phyloP scores from a whole-genome alignment of 2,888 invertebrate genomes.

The Eurytoma californica region DNA sequence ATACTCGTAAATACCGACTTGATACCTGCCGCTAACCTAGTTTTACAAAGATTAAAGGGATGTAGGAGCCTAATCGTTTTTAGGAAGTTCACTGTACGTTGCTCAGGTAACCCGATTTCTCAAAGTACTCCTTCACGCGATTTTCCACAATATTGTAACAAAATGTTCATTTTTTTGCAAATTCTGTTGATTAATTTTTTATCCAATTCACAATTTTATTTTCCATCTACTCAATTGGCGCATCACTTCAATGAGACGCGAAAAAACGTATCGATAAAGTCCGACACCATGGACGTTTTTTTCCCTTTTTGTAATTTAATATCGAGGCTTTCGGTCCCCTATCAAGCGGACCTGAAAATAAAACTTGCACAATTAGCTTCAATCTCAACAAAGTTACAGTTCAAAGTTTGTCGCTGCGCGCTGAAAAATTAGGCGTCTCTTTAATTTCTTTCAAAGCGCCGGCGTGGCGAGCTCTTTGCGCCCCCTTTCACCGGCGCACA shows the following conservation, averaged over 20 bases:
- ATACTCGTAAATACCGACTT: constrained; percentile 35
- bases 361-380: not conserved
- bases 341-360: not conserved
- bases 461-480: not conserved
- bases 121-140: not conserved
- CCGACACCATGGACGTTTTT: no score
- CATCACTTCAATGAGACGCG: no score
- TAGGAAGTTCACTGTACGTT: not conserved
- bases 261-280: no score
- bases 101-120: not conserved
- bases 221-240: not conserved
- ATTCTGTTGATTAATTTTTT: no score
- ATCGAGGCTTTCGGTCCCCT: no score
- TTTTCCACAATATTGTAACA: not conserved
- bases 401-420: no score
- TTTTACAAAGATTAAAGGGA: constrained; percentile 26
- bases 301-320: no score
- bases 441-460: not conserved
- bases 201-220: not conserved
- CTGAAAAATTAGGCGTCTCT: not conserved
- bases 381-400: not conserved
- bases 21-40: constrained; percentile 28
- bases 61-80: constrained; percentile 22
- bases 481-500: not conserved
- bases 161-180: not conserved